A percentile compares a stretch with the other conserved stretches of the same genome.
phyloP scores from a whole-genome alignment of 2,113 vertebrate species.

The Saimiri boliviensis region DNA sequence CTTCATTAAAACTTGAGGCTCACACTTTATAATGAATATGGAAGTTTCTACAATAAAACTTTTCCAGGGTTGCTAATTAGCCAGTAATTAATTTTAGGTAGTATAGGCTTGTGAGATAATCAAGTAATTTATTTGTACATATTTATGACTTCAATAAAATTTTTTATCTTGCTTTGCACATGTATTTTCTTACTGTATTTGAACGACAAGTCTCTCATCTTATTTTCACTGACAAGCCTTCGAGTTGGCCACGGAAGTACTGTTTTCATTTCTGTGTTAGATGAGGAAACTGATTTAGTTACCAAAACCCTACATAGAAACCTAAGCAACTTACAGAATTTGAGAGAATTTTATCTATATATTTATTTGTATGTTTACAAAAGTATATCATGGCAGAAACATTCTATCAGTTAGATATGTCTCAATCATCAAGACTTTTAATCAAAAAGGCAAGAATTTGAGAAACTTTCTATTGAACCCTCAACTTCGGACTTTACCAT shows the following conservation, averaged over 20 bases:
- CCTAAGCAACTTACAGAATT: background rate
- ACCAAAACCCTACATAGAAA: background rate
- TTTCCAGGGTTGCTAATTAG: constrained; percentile 18
- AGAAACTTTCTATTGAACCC: background rate
- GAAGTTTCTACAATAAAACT: constrained; percentile 38
- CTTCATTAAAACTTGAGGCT: constrained; percentile 61
- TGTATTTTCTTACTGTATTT: background rate
- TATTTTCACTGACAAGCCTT: background rate
- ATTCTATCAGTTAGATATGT: background rate
- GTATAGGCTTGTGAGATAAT: background rate
- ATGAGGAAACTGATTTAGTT: background rate
- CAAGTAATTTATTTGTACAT: constrained; percentile 14
- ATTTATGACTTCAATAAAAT: constrained; percentile 41
- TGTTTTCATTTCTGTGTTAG: background rate
- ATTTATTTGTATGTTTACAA: background rate
- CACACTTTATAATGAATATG: background rate
- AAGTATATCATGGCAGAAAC: background rate
- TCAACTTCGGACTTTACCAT: background rate
- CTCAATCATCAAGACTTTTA: background rate
- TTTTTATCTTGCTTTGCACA: background rate
- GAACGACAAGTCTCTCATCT: background rate
- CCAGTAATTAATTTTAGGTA: constrained; percentile 37
- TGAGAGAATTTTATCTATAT: background rate
- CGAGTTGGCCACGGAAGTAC: background rate
- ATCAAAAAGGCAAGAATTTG: background rate